Evolutionary conservation across 1,140 invertebrate species (phyloP).

Genomic region (Choristoneura fumiferana): DNA sequence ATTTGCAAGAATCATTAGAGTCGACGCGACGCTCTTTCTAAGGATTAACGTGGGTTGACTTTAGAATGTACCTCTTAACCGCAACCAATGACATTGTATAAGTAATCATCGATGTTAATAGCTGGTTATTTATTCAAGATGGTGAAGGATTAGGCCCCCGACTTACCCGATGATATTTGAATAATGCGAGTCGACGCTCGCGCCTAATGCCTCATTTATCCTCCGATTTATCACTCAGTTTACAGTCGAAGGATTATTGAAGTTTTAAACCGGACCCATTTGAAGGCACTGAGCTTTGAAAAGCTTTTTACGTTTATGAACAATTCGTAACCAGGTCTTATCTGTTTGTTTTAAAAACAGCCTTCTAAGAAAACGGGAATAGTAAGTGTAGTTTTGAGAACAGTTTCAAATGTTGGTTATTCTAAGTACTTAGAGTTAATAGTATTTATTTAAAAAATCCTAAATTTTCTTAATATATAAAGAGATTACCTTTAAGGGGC

Average conservation of each 20-base stretch:
- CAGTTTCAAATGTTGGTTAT: too few species aligned
- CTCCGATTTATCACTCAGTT: conserved; percentile 36
- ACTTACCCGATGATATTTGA: conserved; percentile 42
- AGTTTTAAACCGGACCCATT: conserved; percentile 25
- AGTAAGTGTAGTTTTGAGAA: too few species aligned
- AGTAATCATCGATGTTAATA: conserved; percentile 16
- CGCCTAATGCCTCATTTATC: conserved; percentile 38
- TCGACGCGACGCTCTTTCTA: not conserved
- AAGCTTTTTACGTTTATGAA: not conserved
- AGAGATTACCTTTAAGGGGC: too few species aligned
- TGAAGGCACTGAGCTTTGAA: not conserved
- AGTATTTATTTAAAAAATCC: too few species aligned
- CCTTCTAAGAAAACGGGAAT: too few species aligned
- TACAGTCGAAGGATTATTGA: conserved; percentile 36
- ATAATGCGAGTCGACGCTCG: conserved; percentile 34
- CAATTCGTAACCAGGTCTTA: not conserved
- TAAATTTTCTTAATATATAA: too few species aligned
- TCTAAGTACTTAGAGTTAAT: too few species aligned
- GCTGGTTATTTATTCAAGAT: conserved; percentile 26
- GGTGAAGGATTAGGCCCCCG: conserved; percentile 21
- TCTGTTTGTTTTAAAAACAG: not conserved
- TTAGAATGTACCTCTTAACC: not conserved
- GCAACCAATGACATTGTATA: not conserved
- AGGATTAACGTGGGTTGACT: conserved; percentile 6
- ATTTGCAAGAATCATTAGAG: too few species aligned